Evolutionary conservation across 2,113 vertebrate species (phyloP), one percentile per base, ranked within the genome.

Genomic region (Acrocephalus arundinaceus): DNA sequence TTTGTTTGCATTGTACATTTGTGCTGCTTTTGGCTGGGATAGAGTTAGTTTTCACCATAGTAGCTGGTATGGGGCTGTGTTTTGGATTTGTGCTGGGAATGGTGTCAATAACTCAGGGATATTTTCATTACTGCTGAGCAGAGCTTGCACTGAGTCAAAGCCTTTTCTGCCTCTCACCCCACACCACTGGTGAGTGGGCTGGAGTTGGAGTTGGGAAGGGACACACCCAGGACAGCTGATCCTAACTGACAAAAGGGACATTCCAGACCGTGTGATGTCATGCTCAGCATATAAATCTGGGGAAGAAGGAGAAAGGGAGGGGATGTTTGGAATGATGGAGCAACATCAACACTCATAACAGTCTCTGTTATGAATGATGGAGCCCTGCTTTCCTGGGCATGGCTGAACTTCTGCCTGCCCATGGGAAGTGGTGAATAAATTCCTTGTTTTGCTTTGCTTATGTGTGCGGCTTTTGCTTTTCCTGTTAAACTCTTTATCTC

Each of bases 41-140:
- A 30, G 22, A 18, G 15, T 58, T 51, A 18, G 7, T 46, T 91
- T 79, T 35, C n/a, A 59, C 25, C 17, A 3, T 1, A 13, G n/a
- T 27, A 35, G 6, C 9, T 59, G 31, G 14, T 30, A 6, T 0
- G 0, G 7, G 28, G 11, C 16, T 66, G 28, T 66, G 23, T 4
- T 72, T 79, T 27, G 37, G 7, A 54, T 66, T 85, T 73, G 6
- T 85, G 28, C 11, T 91, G 81, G 28, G 15, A 66, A 41, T 6
- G 9, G 5, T 46, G 46, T 27, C 7, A 14, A 13, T 52, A 79
- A 67, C 11, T 31, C 30, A 35, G 30, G 21, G 6, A 23, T 79
- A n/a, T 54, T 85, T 84, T 39, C 27, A 10, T 45, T 37, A 33
- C 43, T 51, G 51, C 23, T 72, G 33, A 45, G 23, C 16, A 63